phyloP scores from a whole-genome alignment of 2,888 invertebrate genomes.

The Dynastes grantii region DNA sequence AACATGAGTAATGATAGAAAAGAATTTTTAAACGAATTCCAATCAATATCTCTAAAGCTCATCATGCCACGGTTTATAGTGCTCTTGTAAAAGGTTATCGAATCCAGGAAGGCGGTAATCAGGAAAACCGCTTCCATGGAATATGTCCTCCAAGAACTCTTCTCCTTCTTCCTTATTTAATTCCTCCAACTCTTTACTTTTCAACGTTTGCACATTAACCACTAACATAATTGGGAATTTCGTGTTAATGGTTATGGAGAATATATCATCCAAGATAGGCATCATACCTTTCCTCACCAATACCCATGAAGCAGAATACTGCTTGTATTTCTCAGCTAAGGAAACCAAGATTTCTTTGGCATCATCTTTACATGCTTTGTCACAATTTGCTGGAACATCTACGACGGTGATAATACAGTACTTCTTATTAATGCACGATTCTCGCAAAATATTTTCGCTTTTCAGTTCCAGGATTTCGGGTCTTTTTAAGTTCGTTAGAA shows the following conservation, averaged over 20 bases:
- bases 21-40: too few species aligned
- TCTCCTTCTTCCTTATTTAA: conserved; percentile 21
- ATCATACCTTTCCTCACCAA: conserved; percentile 42
- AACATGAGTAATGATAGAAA: background rate
- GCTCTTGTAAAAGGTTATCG: conserved; percentile 43
- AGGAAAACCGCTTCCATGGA: conserved; percentile 44
- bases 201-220: conserved; percentile 48
- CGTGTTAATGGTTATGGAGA: conserved; percentile 26
- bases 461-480: conserved; percentile 42
- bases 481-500: conserved; percentile 26
- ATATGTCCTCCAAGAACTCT: conserved; percentile 37
- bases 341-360: conserved; percentile 4
- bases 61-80: conserved; percentile 46
- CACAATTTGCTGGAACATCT: conserved; percentile 17
- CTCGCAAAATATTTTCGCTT: conserved; percentile 34
- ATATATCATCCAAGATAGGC: conserved; percentile 44
- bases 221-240: conserved; percentile 33
- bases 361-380: conserved; percentile 35
- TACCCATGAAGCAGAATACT: conserved; percentile 35
- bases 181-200: conserved; percentile 36
- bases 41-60: conserved; percentile 1
- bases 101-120: conserved; percentile 46
- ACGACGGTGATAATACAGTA: conserved; percentile 47
- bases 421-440: conserved; percentile 41
- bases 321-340: conserved; percentile 43